Conservation (phyloP, 2,113 vertebrate genomes). For the Monopterus albus region DNA sequence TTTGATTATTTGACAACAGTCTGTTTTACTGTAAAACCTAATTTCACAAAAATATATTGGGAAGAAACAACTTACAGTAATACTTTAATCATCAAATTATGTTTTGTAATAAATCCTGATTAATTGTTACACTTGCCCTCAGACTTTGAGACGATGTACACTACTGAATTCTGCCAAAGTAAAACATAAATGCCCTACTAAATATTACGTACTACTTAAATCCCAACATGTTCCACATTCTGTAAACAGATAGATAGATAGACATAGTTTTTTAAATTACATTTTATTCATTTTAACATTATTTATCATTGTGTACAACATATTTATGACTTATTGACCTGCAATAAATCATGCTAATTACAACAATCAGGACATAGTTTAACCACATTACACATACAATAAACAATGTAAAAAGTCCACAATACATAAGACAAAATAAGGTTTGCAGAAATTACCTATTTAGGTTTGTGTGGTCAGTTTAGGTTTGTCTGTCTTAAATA, state of each 20-base stretch:
- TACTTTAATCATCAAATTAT: too few relatives aligned
- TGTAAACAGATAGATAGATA: not conserved
- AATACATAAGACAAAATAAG: not conserved
- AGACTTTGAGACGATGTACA: not conserved
- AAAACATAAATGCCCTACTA: not conserved
- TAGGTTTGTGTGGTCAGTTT: not conserved
- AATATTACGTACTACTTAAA: not conserved
- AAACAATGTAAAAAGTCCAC: constrained; percentile 49
- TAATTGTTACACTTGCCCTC: too few relatives aligned
- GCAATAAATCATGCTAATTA: constrained; percentile 60
- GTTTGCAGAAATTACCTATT: constrained; percentile 21
- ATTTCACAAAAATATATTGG: too few relatives aligned
- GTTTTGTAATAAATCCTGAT: too few relatives aligned
- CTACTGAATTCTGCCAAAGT: not conserved
- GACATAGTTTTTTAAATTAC: not conserved
- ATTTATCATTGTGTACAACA: constrained; percentile 15
- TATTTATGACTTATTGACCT: constrained; percentile 59
- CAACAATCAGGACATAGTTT: constrained; percentile 13
- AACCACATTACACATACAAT: too few relatives aligned
- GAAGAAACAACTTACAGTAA: too few relatives aligned
- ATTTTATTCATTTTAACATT: constrained; percentile 5
- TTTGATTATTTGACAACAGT: too few relatives aligned
- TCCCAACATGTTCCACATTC: not conserved
- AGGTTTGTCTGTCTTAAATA: constrained; percentile 2
- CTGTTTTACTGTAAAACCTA: too few relatives aligned